Conservation (phyloP, 2,113 vertebrate species). For the Zosterops borbonicus region DNA sequence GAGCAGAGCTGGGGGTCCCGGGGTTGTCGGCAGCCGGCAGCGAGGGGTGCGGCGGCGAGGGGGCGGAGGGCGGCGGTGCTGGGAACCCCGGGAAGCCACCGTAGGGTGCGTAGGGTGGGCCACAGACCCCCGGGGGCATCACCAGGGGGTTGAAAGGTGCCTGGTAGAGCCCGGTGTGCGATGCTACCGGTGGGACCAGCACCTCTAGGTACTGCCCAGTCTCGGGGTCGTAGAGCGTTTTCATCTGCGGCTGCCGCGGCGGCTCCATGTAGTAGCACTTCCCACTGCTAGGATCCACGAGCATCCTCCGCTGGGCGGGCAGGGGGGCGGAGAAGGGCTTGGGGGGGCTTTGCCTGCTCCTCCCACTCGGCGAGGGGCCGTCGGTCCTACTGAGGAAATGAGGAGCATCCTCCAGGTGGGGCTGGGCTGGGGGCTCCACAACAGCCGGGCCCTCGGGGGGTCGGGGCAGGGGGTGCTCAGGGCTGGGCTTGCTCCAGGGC, state of each 20-base stretch:
- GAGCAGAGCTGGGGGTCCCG: conserved; percentile 67
- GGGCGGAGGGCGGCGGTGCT: conserved; percentile 16
- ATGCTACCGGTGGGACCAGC: conserved; percentile 82
- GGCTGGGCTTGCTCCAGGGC: background rate
- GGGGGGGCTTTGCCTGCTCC: background rate
- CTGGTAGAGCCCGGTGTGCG: conserved; percentile 81
- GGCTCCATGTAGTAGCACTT: conserved; percentile 92
- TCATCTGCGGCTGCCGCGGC: conserved; percentile 85
- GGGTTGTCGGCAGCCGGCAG: conserved; percentile 64
- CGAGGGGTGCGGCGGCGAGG: conserved; percentile 73
- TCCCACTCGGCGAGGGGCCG: background rate
- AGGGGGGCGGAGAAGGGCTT: conserved; percentile 21
- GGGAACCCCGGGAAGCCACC: conserved; percentile 66
- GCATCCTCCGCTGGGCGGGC: conserved; percentile 79
- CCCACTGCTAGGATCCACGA: conserved; percentile 90
- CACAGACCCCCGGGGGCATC: conserved; percentile 71
- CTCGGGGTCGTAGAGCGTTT: conserved; percentile 91
- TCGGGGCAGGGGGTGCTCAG: background rate
- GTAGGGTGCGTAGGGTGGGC: conserved; percentile 79
- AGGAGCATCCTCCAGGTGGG: background rate
- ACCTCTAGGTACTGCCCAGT: conserved; percentile 93
- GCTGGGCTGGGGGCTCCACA: background rate
- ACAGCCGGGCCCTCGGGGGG: background rate
- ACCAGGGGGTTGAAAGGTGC: conserved; percentile 76
- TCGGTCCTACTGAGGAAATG: background rate